These are phyloP conservation scores for Hyppa rectilinea DNA, from an alignment of 2,888 invertebrate genomes.

Conservation along the genomic window DNA sequence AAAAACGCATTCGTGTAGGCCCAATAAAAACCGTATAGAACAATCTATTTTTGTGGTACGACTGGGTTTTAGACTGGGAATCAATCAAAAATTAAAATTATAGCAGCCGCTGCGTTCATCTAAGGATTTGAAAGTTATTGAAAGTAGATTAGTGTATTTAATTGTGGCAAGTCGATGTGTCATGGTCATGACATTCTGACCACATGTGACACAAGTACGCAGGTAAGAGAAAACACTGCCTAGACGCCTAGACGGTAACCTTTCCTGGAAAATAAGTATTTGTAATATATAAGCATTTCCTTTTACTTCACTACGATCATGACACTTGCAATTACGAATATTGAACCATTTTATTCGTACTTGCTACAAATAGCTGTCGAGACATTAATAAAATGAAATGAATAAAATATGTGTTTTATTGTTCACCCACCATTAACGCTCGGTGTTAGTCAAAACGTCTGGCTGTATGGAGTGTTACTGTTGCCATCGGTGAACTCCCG, in stretches of 20 bases:
- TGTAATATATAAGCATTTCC: too few species aligned
- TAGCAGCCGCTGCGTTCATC: too few species aligned
- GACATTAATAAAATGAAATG: slow-evolving; percentile 77
- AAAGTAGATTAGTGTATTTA: too few species aligned
- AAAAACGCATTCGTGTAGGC: too few species aligned
- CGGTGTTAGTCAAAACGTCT: slow-evolving; percentile 79
- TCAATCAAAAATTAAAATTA: too few species aligned
- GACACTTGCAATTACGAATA: slow-evolving; percentile 37
- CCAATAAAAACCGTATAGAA: too few species aligned
- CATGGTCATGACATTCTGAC: too few species aligned
- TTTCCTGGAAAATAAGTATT: not conserved
- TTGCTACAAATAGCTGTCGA: slow-evolving; percentile 56
- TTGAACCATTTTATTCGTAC: slow-evolving; percentile 36
- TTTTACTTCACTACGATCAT: not conserved
- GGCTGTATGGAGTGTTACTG: slow-evolving; percentile 75
- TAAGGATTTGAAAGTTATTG: too few species aligned
- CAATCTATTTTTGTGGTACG: too few species aligned
- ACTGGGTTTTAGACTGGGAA: too few species aligned
- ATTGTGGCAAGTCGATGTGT: too few species aligned
- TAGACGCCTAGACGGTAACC: not conserved
- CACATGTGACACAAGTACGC: too few species aligned
- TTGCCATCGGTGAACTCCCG: slow-evolving; percentile 77
- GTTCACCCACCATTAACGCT: slow-evolving; percentile 85
- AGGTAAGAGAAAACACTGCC: not conserved
- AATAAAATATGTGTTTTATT: slow-evolving; percentile 85